Evolutionary conservation across 2,113 vertebrate genomes (phyloP), one percentile per base, ranked within the genome.

Genomic region (Lepus europaeus): DNA sequence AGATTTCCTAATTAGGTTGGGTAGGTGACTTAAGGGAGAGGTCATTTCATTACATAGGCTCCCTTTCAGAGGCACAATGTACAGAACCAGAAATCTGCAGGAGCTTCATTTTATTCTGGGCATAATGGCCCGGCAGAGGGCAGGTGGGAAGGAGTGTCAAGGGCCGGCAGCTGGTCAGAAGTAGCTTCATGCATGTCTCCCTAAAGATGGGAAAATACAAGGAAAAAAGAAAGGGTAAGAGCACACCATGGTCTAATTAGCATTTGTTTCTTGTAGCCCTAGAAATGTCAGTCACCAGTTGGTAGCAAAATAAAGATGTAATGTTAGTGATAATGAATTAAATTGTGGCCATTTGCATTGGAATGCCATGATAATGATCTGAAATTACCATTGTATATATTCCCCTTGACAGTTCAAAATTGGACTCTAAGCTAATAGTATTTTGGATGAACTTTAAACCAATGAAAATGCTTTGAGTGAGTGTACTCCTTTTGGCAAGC

Each of bases 231-330:
- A 98, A 98, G 98, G 97, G 97, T 98, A 98, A 98, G 98, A 98
- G 98, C 97, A 98, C 98, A 98, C 96, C n/a, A 33, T 97, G 97
- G 96, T 93, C 97, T 98, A 98, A 98, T 98, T 98, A 98, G 98
- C 98, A 98, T 98, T 98, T 98, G 97, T 97, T 98, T 97, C 97
- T 96, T 94, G 98, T 98, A 98, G 97, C 95, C 98, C 97, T 98
- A 96, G 97, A 98, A 98, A 98, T 98, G 98, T 98, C 98, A 98
- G 97, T 98, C 98, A 98, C 98, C 98, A 98, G 98, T 98, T 98
- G 98, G 98, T 98, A 97, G 98, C 98, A 98, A 98, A 98, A 98
- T 98, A 98, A 98, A 98, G 98, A 98, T 98, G 98, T 98, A 98
- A 98, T 98, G 98, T 96, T 98, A 98, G 98, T 97, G 97, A 98